Percentiles rank a stretch among this genome's conserved stretches.
Conservation (phyloP, 2,888 invertebrate species). For the Lymantria monacha region DNA sequence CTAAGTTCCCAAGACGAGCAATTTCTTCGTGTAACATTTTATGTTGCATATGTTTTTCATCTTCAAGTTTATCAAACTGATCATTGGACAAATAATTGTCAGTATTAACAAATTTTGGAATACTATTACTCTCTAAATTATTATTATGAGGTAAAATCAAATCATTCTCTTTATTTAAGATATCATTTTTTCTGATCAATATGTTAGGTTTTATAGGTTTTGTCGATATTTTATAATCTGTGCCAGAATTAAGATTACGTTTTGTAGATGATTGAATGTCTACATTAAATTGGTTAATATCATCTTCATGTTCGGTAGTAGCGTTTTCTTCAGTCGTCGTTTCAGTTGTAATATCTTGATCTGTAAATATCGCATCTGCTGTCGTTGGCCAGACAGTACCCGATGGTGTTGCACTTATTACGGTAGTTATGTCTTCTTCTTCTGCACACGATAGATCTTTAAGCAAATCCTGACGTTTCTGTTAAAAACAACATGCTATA, state of each 20-base stretch:
- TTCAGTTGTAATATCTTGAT: constrained; percentile 54
- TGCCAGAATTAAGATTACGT: constrained; percentile 19
- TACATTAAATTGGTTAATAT: constrained; percentile 43
- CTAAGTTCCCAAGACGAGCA: constrained; percentile 66
- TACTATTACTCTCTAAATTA: constrained; percentile 64
- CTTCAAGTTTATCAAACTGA: constrained; percentile 59
- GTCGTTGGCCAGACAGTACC: constrained; percentile 43
- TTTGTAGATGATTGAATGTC: constrained; percentile 37
- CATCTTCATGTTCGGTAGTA: constrained; percentile 54
- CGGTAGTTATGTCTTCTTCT: constrained; percentile 64
- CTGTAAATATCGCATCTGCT: constrained; percentile 46
- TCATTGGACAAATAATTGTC: constrained; percentile 53
- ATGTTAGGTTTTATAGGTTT: constrained; percentile 29
- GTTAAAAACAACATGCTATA: constrained; percentile 29
- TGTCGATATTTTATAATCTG: constrained; percentile 19
- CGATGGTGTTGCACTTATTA: constrained; percentile 38
- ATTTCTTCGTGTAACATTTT: constrained; percentile 72
- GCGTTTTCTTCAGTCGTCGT: constrained; percentile 49
- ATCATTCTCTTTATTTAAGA: constrained; percentile 46
- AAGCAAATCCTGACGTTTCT: constrained; percentile 84
- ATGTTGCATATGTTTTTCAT: constrained; percentile 66
- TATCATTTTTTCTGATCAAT: constrained; percentile 31
- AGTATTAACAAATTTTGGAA: constrained; percentile 50
- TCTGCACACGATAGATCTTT: constrained; percentile 82
- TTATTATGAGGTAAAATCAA: constrained; percentile 46